Evolutionary conservation across 2,888 invertebrate genomes (phyloP).

Genomic region (Rhopalosiphum nymphaeae): DNA sequence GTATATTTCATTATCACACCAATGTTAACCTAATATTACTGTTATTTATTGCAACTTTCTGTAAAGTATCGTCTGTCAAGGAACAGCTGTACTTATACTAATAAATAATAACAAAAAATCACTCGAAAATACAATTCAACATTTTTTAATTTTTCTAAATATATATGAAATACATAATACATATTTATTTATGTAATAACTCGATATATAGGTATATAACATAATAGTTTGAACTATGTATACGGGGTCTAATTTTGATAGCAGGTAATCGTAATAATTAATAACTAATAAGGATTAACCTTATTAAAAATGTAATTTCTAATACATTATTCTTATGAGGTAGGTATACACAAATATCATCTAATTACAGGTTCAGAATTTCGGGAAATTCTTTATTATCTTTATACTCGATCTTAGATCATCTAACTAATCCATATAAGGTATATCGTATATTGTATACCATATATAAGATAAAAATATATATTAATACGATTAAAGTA

Average conservation of each 20-base stretch:
- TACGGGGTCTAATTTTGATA: neutral
- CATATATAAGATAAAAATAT: neutral
- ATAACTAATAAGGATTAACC: neutral
- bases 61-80: neutral
- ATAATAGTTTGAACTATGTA: neutral
- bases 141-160: neutral
- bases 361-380: constrained; percentile 15
- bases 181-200: neutral
- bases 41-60: neutral
- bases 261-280: neutral
- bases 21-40: neutral
- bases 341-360: neutral
- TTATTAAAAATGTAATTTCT: constrained; percentile 28
- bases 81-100: neutral
- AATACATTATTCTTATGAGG: neutral
- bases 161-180: neutral
- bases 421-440: neutral
- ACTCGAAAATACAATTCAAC: neutral
- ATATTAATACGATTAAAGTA: neutral
- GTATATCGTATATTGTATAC: neutral
- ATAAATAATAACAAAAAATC: neutral
- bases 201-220: neutral
- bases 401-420: neutral
- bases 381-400: constrained; percentile 18
- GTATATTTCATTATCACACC: neutral